phyloP scores from a whole-genome alignment of 2,888 invertebrate genomes.

The Polyommatus icarus region DNA sequence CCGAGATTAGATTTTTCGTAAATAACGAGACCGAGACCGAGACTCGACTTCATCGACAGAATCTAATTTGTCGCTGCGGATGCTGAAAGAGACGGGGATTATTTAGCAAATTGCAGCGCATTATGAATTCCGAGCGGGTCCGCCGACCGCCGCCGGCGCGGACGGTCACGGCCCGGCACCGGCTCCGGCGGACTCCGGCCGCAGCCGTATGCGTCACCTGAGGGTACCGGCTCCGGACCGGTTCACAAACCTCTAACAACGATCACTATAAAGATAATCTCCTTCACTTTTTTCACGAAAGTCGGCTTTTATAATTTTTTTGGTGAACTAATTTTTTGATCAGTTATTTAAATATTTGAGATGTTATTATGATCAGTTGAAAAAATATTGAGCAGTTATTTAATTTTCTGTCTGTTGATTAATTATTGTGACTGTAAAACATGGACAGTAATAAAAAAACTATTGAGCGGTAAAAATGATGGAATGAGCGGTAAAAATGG shows the following conservation, averaged over 20 bases:
- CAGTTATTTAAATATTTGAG: no score
- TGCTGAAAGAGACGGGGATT: not conserved
- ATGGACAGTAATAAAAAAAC: no score
- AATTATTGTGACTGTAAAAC: no score
- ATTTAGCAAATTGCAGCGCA: not conserved
- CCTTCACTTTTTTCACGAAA: no score
- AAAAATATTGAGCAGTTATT: no score
- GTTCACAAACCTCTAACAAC: not conserved
- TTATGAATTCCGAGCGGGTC: not conserved
- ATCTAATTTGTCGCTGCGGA: not conserved
- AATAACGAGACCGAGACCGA: not conserved
- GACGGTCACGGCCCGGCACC: not conserved
- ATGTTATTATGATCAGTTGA: no score
- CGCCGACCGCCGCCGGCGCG: not conserved
- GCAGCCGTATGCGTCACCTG: not conserved
- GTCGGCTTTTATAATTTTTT: no score
- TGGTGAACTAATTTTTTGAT: no score
- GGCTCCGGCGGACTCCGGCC: not conserved
- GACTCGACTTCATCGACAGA: not conserved
- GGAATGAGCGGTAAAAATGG: no score
- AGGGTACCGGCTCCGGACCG: not conserved
- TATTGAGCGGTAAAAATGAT: no score
- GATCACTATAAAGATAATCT: not conserved
- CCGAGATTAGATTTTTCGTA: not conserved
- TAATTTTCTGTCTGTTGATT: no score